These are phyloP conservation scores for Leptopilina drosophilae DNA, from an alignment of 2,888 invertebrate species.

Conservation along the genomic window DNA sequence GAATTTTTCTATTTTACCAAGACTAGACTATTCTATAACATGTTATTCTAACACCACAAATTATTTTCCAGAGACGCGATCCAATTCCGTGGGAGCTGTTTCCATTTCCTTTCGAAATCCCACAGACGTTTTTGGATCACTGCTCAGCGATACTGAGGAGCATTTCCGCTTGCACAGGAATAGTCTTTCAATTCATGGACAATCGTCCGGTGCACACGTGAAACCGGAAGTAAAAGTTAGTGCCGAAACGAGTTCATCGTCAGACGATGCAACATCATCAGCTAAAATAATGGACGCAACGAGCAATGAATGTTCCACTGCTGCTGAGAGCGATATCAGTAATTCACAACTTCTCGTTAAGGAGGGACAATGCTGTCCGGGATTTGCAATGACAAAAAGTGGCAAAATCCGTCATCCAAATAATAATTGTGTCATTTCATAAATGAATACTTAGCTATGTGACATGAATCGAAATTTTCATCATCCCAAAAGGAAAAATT, in stretches of 20 bases:
- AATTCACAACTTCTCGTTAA: constrained; percentile 66
- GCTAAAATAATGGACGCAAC: constrained; percentile 43
- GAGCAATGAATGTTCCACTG: constrained; percentile 48
- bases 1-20: no score
- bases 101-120: constrained; percentile 76
- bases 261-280: constrained; percentile 51
- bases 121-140: constrained; percentile 80
- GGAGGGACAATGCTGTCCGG: constrained; percentile 78
- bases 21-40: no score
- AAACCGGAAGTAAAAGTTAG: constrained; percentile 61
- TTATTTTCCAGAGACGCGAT: constrained; percentile 80
- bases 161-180: constrained; percentile 80
- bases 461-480: no score
- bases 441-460: constrained; percentile 48
- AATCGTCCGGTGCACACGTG: constrained; percentile 55
- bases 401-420: constrained; percentile 76
- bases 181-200: constrained; percentile 73
- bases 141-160: constrained; percentile 80
- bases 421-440: constrained; percentile 76
- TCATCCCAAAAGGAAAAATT: no score
- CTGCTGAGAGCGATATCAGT: constrained; percentile 62
- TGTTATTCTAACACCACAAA: neutral
- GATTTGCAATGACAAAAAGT: constrained; percentile 75
- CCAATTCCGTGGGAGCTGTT: constrained; percentile 83
- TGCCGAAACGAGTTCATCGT: constrained; percentile 56